Evolutionary conservation across 2,113 vertebrate genomes (phyloP).

Genomic region (Lepisosteus osseus): DNA sequence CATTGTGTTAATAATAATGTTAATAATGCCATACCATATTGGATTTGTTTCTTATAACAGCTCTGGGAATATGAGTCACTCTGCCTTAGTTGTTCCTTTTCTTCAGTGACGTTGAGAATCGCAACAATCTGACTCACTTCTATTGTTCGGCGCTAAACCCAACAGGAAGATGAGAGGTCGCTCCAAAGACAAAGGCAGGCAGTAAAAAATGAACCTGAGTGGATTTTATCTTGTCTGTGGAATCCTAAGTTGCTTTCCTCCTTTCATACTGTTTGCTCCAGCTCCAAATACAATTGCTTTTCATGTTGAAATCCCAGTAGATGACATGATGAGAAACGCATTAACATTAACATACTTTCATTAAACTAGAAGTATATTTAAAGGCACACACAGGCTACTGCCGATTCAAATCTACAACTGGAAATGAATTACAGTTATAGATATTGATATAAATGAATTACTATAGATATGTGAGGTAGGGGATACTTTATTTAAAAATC

Average conservation of each 20-base stretch:
- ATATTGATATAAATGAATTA: too few relatives aligned
- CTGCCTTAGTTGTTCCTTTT: too few relatives aligned
- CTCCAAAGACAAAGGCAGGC: neutral
- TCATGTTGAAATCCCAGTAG: neutral
- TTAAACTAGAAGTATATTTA: conserved; percentile 5
- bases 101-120: neutral
- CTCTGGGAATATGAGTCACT: too few relatives aligned
- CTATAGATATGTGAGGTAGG: too few relatives aligned
- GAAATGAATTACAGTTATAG: too few relatives aligned
- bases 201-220: neutral
- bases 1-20: too few relatives aligned
- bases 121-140: neutral
- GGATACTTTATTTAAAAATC: too few relatives aligned
- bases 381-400: neutral
- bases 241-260: conserved; percentile 6
- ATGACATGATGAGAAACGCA: neutral
- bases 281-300: neutral
- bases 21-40: too few relatives aligned
- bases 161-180: neutral
- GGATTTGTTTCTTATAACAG: too few relatives aligned
- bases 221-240: neutral
- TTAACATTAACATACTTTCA: neutral
- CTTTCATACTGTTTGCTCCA: neutral
- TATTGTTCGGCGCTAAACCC: neutral
- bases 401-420: too few relatives aligned